Conservation (phyloP, 2,113 vertebrate species). For the Mandrillus leucophaeus region DNA sequence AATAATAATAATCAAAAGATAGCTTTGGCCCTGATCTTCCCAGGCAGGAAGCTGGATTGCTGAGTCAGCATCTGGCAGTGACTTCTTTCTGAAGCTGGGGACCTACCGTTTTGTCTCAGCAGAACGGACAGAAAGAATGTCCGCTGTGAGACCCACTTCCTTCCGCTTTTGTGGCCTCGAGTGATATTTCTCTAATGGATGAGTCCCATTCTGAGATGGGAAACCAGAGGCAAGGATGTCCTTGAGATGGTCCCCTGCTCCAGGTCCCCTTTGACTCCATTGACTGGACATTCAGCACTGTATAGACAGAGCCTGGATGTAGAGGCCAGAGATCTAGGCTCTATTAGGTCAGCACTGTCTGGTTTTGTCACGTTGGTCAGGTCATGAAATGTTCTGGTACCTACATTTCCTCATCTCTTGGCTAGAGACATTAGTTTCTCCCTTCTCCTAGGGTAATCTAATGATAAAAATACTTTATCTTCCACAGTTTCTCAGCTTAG, state of each 20-base stretch:
- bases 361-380: neutral
- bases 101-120: neutral
- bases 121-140: neutral
- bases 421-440: neutral
- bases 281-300: neutral
- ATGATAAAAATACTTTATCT: neutral
- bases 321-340: neutral
- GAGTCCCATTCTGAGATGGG: neutral
- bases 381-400: neutral
- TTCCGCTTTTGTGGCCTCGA: neutral
- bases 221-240: neutral
- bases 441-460: neutral
- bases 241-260: neutral
- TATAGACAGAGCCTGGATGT: neutral
- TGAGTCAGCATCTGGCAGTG: conserved; percentile 54
- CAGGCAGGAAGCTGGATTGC: conserved; percentile 3
- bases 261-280: neutral
- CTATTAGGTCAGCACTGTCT: neutral
- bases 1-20: conserved; percentile 60
- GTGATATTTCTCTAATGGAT: neutral
- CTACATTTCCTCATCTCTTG: neutral
- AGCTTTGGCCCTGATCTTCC: neutral
- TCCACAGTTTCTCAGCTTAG: neutral
- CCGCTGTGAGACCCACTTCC: neutral
- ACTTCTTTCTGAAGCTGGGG: neutral